Percentiles rank a stretch among this genome's conserved stretches.
phyloP scores from a whole-genome alignment of 2,113 vertebrate genomes.

The Myiopsitta monachus region DNA sequence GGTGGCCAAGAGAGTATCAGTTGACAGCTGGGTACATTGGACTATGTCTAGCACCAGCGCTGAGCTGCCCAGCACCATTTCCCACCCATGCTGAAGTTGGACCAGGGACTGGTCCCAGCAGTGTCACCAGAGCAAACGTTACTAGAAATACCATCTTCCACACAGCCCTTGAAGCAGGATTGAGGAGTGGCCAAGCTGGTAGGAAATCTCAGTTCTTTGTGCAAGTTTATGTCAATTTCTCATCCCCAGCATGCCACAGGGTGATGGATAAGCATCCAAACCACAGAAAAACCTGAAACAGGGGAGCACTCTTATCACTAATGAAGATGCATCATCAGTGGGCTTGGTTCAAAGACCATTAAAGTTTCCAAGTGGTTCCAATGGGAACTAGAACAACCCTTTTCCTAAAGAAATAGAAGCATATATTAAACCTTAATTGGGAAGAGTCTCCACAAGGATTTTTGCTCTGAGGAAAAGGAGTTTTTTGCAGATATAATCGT shows the following conservation, averaged over 20 bases:
- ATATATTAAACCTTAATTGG: slow-evolving; percentile 61
- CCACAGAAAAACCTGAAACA: background rate
- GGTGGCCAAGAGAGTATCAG: background rate
- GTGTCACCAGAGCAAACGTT: background rate
- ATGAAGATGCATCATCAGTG: slow-evolving; percentile 37
- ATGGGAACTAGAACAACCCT: background rate
- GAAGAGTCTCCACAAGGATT: slow-evolving; percentile 13
- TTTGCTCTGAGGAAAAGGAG: slow-evolving; percentile 31
- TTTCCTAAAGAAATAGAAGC: slow-evolving; percentile 1
- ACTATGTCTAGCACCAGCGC: background rate
- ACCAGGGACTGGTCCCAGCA: background rate
- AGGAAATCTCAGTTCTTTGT: background rate
- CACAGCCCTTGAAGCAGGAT: background rate
- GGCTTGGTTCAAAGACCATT: slow-evolving; percentile 35
- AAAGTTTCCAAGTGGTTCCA: background rate
- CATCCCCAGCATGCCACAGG: background rate
- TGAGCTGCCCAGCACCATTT: background rate
- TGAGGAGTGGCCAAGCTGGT: rapidly evolving
- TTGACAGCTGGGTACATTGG: background rate
- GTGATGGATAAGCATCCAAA: slow-evolving; percentile 34
- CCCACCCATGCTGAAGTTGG: background rate
- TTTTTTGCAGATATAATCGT: slow-evolving; percentile 51
- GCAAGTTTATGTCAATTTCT: background rate
- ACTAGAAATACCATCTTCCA: background rate
- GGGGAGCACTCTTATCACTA: background rate